Evolutionary conservation across 2,888 invertebrate genomes (phyloP), one percentile per base, ranked within the genome.

Genomic region (Ariolimax columbianus): DNA sequence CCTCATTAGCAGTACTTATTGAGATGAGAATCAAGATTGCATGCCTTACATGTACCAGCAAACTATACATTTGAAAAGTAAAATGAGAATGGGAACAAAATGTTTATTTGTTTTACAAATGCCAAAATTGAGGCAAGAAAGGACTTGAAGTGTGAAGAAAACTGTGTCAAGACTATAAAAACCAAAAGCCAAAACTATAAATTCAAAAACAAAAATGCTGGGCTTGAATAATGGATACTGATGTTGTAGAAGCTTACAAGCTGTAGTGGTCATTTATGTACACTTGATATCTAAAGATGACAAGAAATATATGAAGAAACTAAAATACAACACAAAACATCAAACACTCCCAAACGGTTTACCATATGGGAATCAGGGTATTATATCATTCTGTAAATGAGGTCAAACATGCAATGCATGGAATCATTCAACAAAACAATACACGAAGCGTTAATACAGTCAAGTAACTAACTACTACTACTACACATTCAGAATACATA

Each of bases 321-420:
- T 40, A 63, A 63, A 78, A 66, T 14, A 66, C 33, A 79, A 79
- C 40, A 78, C n/a, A 78, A 38, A 38, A 78, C 59, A 68, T 68
- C 68, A 40, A 66, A 43, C 59, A 79, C 68, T 68, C 79, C 79
- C 66, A 68, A 26, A 40, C 68, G n/a, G 36, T 77, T 14, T 36
- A 77, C 36, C 77, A 77, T 38, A 59, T 19, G n/a, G 68, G 30
- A 33, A 30, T 66, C 17, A 63, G 68, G 79, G 38, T 79, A 79
- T 30, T 63, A 47, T 40, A 68, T 78, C 38, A 40, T 55, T 43
- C 43, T 66, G 47, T 68, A 79, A 79, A 79, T 43, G 33, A 72
- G 38, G 81, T 36, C 51, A 81, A 81, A 55, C 81, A 81, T 81
- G 81, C 70, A 81, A 72, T 55, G 79, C 55, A 68, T 68, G 38